Conservation (phyloP, 1,140 invertebrate genomes). For the Manduca sexta region DNA sequence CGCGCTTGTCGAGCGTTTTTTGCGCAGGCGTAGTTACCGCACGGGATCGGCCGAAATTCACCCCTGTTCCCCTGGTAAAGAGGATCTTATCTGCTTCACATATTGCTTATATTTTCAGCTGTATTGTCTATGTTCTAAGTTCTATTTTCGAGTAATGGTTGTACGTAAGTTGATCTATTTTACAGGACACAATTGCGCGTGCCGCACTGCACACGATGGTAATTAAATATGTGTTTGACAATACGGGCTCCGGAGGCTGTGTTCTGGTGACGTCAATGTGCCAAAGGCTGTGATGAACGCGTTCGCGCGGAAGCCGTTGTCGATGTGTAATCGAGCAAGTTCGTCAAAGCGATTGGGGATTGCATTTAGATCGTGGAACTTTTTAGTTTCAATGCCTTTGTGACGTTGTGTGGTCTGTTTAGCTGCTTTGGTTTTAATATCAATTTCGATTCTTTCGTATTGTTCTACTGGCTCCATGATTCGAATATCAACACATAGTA, state of each 20-base stretch:
- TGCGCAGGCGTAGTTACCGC: conserved; percentile 52
- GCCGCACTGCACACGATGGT: conserved; percentile 70
- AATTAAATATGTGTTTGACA: conserved; percentile 72
- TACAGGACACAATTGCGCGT: conserved; percentile 31
- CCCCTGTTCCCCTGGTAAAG: conserved; percentile 16
- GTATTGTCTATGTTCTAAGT: conserved; percentile 7
- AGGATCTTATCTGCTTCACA: conserved; percentile 29
- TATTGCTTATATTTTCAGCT: conserved; percentile 7
- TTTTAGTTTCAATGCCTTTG: conserved; percentile 2
- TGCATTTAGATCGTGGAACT: conserved; percentile 8
- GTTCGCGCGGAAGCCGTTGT: conserved; percentile 23
- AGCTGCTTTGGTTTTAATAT: no score
- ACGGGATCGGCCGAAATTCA: conserved; percentile 65
- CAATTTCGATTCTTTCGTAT: no score
- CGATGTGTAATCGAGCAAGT: conserved; percentile 9
- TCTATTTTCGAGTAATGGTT: conserved; percentile 6
- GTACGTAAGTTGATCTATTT: conserved; percentile 15
- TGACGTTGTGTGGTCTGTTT: no score
- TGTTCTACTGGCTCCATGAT: no score
- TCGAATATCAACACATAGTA: no score
- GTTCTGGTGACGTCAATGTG: conserved; percentile 65
- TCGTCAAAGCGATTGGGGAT: conserved; percentile 9
- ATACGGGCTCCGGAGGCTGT: conserved; percentile 58
- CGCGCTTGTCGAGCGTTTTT: conserved; percentile 41
- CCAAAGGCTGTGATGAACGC: conserved; percentile 24